Base-by-base conservation (phyloP, 2,888 invertebrate species). In the Plagodis pulveraria region DNA sequence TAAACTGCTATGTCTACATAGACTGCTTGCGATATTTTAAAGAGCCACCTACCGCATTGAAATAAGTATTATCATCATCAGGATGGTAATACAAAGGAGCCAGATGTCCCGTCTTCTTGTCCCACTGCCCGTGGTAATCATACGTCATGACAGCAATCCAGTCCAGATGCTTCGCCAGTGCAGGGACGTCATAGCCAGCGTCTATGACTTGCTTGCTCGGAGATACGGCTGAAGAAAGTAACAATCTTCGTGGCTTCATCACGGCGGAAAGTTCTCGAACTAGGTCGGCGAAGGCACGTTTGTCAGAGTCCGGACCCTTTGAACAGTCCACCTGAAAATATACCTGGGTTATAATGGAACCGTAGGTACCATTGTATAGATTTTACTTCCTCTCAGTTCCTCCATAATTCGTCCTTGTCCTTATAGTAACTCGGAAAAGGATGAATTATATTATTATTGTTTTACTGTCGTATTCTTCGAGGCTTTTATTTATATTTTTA, bases 101-200 rank as follows among this genome's bases (percentile, higher is more conserved):
- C 0, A 98, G 96, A 76, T 98, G 98, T 0, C 98, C 98, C 0
- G 98, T 98, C 80, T 96, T 96, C 79, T 97, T 97, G 74, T 98
- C 98, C 98, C 98, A 98, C 74, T 97, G 97, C 0, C 98, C 98
- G 71, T 98, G 97, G 87, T 95, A 97, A 78, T 98, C 98, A 74
- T 98, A 98, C 0, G 97, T 96, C 98, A 98, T 98, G 0, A 98
- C 97, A 0, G 97, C 96, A 50, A 98, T 96, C 97, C 97, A 98
- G 80, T 98, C 98, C 56, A 98, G 90, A 78, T 96, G 94, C 69
- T 94, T 92, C 0, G 96, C 95, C 5, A 98, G 77, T 0, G 94
- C 93, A 0, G 96, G 95, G 0, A 98, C 97, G 74, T 98, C 96
- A 78, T 98, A 98, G 0, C 96, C 96, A 4, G 95, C 96, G 80